Evolutionary conservation across 2,888 invertebrate species (phyloP), one percentile per base, ranked within the genome.

Genomic region (Kryphioiulus occultus): DNA sequence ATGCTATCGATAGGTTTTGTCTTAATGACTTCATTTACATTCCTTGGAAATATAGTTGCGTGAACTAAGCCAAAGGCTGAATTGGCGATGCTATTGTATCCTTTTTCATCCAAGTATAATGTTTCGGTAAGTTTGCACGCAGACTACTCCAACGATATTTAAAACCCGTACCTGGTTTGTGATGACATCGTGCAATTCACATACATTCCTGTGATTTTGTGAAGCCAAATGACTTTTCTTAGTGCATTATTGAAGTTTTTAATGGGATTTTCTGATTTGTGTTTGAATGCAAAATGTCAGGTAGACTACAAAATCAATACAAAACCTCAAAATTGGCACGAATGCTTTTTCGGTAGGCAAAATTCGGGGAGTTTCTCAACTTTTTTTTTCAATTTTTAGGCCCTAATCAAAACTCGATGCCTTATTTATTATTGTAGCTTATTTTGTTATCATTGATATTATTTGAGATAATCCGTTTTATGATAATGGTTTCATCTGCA

Each of bases 181-280:
- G 78, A 78, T 78, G 22, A 10, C 22, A 78, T 30, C 78, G 30
- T 78, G 78, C 30, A 78, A 78, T 78, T 78, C 78, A 78, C 78
- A 30, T 78, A 17, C 78, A 30, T 78, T 78, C 78, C 78, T 78
- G 78, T 78, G 78, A 78, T 78, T 78, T 32, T 78, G 78, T 30
- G 78, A 78, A 78, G 78, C 78, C 78, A 78, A 30, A 32, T 78
- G 30, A 17, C 53, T 78, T 78, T 78, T 68, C 22, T 78, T 78
- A 78, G 30, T 78, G 30, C 30, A 78, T 30, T 30, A 78, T 15
- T 78, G 12, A 44, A 78, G 30, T 19, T 53, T n/a, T n/a, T n/a
- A 53, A 53, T 15, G n/a, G n/a, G n/a, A 3, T 9, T 19, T 78
- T 15, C 30, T 15, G 0, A 15, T 78, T 26, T n/a, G 68, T 59